Conservation (phyloP, 2,113 vertebrate genomes). For the Archocentrus centrarchus region DNA sequence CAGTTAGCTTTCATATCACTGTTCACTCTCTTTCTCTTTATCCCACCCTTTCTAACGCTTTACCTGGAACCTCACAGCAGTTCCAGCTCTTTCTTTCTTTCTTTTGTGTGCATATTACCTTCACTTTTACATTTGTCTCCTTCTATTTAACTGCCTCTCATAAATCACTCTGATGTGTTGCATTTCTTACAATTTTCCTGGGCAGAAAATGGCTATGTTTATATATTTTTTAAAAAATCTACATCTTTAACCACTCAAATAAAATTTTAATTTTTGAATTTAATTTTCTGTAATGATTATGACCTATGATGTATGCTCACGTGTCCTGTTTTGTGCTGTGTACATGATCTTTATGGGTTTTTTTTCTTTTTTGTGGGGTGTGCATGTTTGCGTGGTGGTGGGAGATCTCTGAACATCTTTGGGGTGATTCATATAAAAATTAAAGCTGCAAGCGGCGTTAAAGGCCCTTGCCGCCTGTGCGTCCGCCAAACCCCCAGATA, state of each 20-base stretch:
- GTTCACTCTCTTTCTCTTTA: conserved; percentile 21
- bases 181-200: not conserved
- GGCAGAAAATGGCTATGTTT: conserved; percentile 20
- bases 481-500: no score
- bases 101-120: conserved; percentile 3
- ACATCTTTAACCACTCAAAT: not conserved
- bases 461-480: no score
- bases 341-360: not conserved
- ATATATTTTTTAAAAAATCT: conserved; percentile 27
- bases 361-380: not conserved
- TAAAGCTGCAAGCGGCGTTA: no score
- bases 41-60: conserved; percentile 18
- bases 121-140: conserved; percentile 7
- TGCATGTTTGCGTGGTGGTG: not conserved
- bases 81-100: not conserved
- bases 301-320: not conserved
- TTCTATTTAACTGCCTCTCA: conserved; percentile 9
- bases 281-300: not conserved
- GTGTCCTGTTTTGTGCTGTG: not conserved
- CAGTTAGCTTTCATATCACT: conserved; percentile 41
- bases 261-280: no score
- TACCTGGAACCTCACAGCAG: conserved; percentile 1
- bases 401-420: not conserved
- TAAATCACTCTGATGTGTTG: conserved; percentile 13
- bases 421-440: no score